A percentile compares a stretch with the other conserved stretches of the same genome.
Evolutionary conservation across 2,888 invertebrate species (phyloP).

Genomic region (Rhagonycha fulva): DNA sequence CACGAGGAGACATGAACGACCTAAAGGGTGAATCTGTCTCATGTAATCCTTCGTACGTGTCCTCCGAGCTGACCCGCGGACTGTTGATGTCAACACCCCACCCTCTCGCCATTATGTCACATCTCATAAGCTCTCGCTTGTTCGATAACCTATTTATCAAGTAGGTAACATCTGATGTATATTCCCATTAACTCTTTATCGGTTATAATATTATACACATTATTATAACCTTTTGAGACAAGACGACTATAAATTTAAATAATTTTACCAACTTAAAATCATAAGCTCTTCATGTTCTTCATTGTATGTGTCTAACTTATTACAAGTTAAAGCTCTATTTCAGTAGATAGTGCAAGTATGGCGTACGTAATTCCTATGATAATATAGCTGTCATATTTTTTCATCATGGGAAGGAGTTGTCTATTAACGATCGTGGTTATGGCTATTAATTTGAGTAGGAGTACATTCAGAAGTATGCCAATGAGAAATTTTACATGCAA

Average conservation of each 20-base stretch:
- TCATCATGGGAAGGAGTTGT: too few relatives aligned
- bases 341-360: too few relatives aligned
- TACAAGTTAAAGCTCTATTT: neutral
- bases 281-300: neutral
- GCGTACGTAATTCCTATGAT: too few relatives aligned
- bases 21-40: constrained; percentile 41
- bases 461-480: too few relatives aligned
- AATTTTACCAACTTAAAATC: neutral
- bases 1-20: constrained; percentile 39
- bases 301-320: neutral
- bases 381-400: too few relatives aligned
- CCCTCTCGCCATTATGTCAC: constrained; percentile 48
- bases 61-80: constrained; percentile 49
- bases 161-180: constrained; percentile 5
- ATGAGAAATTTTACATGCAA: too few relatives aligned
- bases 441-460: too few relatives aligned
- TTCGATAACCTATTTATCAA: constrained; percentile 24
- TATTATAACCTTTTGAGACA: neutral
- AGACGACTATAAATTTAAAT: neutral
- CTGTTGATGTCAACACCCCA: constrained; percentile 49
- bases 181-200: neutral
- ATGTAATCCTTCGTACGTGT: constrained; percentile 51
- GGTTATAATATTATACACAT: neutral
- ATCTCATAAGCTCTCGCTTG: constrained; percentile 24
- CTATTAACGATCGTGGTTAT: too few relatives aligned